These are phyloP conservation scores for Callopanchax toddi DNA, from an alignment of 2,113 vertebrate genomes.

Conservation along the genomic window DNA sequence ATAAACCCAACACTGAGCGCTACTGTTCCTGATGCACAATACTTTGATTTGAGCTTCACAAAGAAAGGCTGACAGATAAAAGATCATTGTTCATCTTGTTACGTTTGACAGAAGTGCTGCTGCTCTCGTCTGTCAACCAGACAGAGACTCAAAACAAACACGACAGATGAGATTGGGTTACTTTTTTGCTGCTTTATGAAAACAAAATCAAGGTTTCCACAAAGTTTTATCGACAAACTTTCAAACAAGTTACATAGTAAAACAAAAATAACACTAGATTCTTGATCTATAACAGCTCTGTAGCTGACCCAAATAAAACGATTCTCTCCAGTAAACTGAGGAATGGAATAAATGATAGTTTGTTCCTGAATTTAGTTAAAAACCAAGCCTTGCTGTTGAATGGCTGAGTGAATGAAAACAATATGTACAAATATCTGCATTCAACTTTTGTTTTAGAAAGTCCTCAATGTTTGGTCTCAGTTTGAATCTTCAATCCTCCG, in stretches of 20 bases:
- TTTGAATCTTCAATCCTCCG: conserved; percentile 77
- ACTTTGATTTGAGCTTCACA: conserved; percentile 18
- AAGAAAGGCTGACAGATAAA: background rate
- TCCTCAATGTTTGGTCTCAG: conserved; percentile 9
- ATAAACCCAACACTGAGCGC: conserved; percentile 18
- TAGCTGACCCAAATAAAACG: conserved; percentile 1
- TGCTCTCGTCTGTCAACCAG: background rate
- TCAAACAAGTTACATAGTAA: conserved; percentile 3
- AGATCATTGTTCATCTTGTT: conserved; percentile 2
- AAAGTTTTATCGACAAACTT: background rate
- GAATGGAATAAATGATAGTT: background rate
- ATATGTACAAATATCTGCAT: background rate
- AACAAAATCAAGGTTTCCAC: background rate
- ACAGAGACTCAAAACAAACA: conserved; percentile 4
- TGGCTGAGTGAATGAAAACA: background rate
- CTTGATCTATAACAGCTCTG: too few relatives aligned
- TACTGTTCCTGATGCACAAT: background rate
- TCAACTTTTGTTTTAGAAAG: background rate
- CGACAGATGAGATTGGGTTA: too few relatives aligned
- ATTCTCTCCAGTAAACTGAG: background rate
- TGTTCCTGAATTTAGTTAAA: too few relatives aligned
- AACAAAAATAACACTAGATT: background rate
- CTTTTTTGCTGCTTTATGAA: background rate
- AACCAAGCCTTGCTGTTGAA: too few relatives aligned
- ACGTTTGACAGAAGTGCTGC: background rate